Evolutionary conservation across 2,797 vertebrate genomes (phyloP).

Genomic region (Serranus cabrilla): DNA sequence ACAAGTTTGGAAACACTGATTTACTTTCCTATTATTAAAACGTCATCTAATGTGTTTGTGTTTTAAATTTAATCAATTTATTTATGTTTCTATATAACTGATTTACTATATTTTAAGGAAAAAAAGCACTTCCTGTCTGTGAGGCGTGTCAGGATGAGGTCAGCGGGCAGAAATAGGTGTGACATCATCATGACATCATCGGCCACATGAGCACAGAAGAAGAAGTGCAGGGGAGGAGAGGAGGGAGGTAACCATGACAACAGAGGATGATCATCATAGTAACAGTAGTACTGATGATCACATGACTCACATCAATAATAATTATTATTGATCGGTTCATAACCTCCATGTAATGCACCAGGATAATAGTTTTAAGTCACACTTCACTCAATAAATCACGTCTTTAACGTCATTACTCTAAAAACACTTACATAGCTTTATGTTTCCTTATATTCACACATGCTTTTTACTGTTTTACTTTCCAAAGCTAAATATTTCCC

Average conservation of each 20-base stretch:
- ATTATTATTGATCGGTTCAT: background rate
- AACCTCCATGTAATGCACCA: background rate
- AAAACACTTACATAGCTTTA: background rate
- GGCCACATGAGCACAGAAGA: background rate
- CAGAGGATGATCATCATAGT: too few species aligned
- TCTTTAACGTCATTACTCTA: background rate
- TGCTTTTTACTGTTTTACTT: too few species aligned
- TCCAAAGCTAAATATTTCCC: too few species aligned
- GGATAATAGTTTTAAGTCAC: background rate
- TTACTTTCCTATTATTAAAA: too few species aligned
- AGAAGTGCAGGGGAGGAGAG: too few species aligned
- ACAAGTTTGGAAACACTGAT: too few species aligned
- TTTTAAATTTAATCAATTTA: background rate
- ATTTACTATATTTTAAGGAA: background rate
- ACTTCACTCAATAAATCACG: background rate
- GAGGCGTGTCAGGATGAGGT: constrained; percentile 24
- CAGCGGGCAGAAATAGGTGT: constrained; percentile 13
- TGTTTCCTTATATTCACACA: background rate
- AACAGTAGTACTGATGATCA: background rate
- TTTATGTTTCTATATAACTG: background rate
- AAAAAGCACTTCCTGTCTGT: constrained; percentile 22
- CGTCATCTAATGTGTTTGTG: too few species aligned
- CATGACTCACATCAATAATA: constrained; percentile 15
- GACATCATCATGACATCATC: constrained; percentile 32
- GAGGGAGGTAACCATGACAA: background rate